A percentile compares a stretch with the other conserved stretches of the same genome.
Evolutionary conservation across 2,113 vertebrate species (phyloP).

Genomic region (Australoheros scitulus): DNA sequence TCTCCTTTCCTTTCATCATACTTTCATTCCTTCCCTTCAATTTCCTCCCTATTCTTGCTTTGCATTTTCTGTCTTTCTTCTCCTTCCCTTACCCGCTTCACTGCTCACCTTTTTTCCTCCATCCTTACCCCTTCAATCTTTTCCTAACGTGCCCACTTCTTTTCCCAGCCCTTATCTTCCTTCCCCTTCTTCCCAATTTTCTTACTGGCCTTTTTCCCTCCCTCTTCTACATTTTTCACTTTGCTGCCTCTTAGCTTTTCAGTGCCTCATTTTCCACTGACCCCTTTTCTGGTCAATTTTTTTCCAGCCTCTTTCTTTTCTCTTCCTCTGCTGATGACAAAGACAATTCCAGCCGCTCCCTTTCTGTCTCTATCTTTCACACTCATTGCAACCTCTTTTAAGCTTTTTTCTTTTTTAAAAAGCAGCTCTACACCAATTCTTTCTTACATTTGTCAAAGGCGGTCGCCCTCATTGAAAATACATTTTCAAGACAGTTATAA

Average conservation of each 20-base stretch:
- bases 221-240: neutral
- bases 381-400: neutral
- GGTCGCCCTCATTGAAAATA: slow-evolving; percentile 35
- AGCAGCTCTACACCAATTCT: slow-evolving; percentile 22
- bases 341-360: neutral
- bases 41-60: neutral
- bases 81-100: neutral
- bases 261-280: neutral
- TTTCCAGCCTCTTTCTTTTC: neutral
- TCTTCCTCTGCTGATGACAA: neutral
- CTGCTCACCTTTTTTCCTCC: neutral
- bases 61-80: neutral
- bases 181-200: neutral
- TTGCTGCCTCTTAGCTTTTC: neutral
- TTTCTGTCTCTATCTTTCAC: slow-evolving; percentile 17
- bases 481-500: slow-evolving; percentile 30
- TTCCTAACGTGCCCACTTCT: neutral
- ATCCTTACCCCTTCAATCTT: neutral
- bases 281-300: neutral
- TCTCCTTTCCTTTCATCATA: no score
- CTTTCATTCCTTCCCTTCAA: neutral
- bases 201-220: neutral
- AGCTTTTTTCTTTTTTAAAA: neutral
- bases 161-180: neutral
- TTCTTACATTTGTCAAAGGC: slow-evolving; percentile 34